These are phyloP conservation scores for Alloscopus bannaensis DNA, from an alignment of 2,888 invertebrate species.

Conservation along the genomic window DNA sequence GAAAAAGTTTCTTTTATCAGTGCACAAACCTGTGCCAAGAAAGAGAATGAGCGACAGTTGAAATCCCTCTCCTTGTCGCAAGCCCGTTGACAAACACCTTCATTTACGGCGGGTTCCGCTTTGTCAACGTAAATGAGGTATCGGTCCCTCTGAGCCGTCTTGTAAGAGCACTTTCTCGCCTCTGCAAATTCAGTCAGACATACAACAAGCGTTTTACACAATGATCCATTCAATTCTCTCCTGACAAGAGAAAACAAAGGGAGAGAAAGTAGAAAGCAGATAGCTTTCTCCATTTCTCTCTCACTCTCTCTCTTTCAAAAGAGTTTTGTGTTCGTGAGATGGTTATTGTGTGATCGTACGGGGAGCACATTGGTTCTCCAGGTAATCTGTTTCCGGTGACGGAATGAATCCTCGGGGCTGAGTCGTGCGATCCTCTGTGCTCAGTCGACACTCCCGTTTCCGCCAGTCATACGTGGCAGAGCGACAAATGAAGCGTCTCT, in stretches of 20 bases:
- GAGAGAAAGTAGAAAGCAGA: conserved; percentile 4
- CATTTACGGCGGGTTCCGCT: conserved; percentile 75
- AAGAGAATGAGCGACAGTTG: conserved; percentile 76
- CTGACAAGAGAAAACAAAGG: too few relatives aligned
- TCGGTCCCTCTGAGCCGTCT: conserved; percentile 75
- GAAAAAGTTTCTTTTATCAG: too few relatives aligned
- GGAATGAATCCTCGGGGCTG: conserved; percentile 77
- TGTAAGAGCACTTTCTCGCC: conserved; percentile 75
- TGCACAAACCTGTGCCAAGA: conserved; percentile 74
- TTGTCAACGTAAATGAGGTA: conserved; percentile 76
- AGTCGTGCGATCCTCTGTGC: conserved; percentile 77
- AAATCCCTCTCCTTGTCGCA: conserved; percentile 76
- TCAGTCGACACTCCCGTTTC: conserved; percentile 76
- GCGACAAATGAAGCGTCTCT: conserved; percentile 77
- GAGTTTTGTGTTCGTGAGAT: conserved; percentile 16
- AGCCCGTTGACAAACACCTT: conserved; percentile 76
- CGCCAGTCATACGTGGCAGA: conserved; percentile 78
- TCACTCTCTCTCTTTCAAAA: too few relatives aligned
- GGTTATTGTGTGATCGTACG: conserved; percentile 74
- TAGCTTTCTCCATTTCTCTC: too few relatives aligned
- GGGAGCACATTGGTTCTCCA: conserved; percentile 78
- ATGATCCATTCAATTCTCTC: too few relatives aligned
- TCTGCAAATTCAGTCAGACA: conserved; percentile 70
- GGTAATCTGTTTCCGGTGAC: conserved; percentile 77
- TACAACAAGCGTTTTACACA: too few relatives aligned